Conservation (phyloP, 2,888 invertebrate genomes). For the Bombylius major region DNA sequence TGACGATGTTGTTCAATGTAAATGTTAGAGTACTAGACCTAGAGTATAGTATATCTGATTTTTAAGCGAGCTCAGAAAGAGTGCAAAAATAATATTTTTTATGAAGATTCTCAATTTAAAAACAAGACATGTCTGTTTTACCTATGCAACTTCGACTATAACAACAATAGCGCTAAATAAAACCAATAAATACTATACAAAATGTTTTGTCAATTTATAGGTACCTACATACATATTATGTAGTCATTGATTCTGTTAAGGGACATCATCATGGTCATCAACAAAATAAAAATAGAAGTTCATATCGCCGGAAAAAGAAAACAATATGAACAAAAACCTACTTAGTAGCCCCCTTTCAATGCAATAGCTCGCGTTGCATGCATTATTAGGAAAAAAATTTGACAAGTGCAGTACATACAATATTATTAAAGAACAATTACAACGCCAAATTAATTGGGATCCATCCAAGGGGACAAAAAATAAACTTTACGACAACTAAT, state of each 20-base stretch:
- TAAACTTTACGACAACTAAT: slow-evolving; percentile 18
- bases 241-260: no score
- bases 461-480: slow-evolving; percentile 4
- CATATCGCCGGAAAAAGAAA: no score
- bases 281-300: neutral
- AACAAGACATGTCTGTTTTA: neutral
- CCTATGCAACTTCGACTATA: neutral
- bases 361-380: no score
- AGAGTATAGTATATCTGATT: no score
- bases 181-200: neutral
- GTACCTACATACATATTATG: no score
- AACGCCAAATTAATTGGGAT: neutral
- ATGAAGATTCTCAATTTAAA: neutral
- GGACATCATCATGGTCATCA: neutral
- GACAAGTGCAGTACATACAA: no score
- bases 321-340: neutral
- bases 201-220: neutral
- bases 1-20: no score
- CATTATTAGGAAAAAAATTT: no score
- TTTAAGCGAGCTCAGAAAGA: no score
- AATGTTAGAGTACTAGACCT: no score
- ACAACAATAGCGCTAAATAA: neutral
- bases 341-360: no score
- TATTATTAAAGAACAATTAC: neutral
- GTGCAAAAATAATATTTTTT: neutral